These are phyloP conservation scores for Mactra quadrangularis DNA, from an alignment of 1,140 invertebrate species.

Conservation along the genomic window DNA sequence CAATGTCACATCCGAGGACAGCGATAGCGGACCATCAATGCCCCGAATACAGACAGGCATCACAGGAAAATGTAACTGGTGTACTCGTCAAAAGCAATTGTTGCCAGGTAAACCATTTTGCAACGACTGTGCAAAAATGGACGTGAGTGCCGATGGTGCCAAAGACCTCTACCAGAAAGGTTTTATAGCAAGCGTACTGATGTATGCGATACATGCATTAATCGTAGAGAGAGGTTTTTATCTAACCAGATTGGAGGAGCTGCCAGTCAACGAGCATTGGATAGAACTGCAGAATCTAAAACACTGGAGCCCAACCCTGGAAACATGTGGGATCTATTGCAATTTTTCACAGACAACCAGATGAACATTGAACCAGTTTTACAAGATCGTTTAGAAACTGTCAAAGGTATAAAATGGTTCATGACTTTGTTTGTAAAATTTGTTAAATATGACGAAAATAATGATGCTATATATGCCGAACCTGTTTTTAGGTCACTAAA, in stretches of 20 bases:
- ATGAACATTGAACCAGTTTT: too few relatives aligned
- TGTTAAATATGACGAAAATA: too few relatives aligned
- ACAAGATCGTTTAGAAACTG: too few relatives aligned
- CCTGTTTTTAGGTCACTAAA: constrained; percentile 38
- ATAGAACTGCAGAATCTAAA: not conserved
- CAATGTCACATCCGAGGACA: not conserved
- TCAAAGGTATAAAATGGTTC: too few relatives aligned
- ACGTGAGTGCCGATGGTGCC: constrained; percentile 4
- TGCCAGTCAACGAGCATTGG: not conserved
- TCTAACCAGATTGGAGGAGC: not conserved
- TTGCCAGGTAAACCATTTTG: too few relatives aligned
- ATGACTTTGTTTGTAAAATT: too few relatives aligned
- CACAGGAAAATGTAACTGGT: not conserved
- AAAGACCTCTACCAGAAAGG: constrained; percentile 2
- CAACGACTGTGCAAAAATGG: too few relatives aligned
- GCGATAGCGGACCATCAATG: too few relatives aligned
- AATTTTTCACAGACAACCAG: too few relatives aligned
- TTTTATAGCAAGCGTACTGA: not conserved
- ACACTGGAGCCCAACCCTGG: not conserved
- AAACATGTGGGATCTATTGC: constrained; percentile 5
- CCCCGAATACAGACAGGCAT: not conserved
- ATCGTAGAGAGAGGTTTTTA: not conserved
- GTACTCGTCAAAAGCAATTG: not conserved
- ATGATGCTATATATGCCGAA: constrained; percentile 19
- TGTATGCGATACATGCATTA: too few relatives aligned